phyloP scores from a whole-genome alignment of 2,797 vertebrate species.

The Coluber constrictor region DNA sequence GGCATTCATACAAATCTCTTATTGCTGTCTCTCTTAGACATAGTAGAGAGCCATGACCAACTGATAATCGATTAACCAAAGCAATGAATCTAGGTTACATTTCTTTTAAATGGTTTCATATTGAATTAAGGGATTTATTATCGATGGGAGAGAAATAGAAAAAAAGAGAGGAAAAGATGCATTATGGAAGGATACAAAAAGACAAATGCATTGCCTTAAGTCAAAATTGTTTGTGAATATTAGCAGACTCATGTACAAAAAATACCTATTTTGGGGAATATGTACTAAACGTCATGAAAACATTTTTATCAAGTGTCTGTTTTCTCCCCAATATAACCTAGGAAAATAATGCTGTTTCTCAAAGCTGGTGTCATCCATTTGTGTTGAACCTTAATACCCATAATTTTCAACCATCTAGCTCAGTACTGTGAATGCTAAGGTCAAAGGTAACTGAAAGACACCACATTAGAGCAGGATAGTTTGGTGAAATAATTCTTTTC shows the following conservation, averaged over 20 bases:
- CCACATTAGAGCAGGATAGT: neutral
- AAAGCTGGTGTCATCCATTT: neutral
- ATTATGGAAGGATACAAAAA: neutral
- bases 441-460: neutral
- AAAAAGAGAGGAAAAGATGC: neutral
- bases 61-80: neutral
- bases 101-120: neutral
- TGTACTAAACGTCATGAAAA: neutral
- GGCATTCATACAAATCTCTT: neutral
- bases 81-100: neutral
- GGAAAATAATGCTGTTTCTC: neutral
- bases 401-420: neutral
- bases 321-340: neutral
- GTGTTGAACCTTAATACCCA: neutral
- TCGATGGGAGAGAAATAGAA: neutral
- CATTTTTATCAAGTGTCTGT: neutral
- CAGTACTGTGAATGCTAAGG: neutral
- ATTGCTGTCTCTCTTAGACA: neutral
- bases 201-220: neutral
- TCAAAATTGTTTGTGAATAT: neutral
- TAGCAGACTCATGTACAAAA: neutral
- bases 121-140: neutral
- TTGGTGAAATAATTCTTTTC: neutral
- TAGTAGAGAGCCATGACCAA: neutral
- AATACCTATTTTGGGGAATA: neutral